phyloP scores from a whole-genome alignment of 2,888 invertebrate species.

The Xylophagus ater region DNA sequence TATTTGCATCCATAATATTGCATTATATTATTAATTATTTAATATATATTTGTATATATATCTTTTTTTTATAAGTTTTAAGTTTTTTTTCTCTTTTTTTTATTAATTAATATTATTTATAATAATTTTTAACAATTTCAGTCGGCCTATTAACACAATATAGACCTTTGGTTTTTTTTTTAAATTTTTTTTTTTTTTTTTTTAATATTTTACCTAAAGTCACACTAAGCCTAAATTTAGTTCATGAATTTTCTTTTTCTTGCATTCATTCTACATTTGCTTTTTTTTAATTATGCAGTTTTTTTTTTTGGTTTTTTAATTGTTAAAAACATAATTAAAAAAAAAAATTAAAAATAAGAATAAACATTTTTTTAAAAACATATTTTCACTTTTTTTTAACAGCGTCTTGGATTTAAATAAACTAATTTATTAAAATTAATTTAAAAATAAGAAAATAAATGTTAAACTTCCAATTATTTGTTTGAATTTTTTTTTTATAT shows the following conservation, averaged over 20 bases:
- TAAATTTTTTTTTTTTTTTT: conserved; percentile 3
- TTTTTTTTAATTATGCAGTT: background rate
- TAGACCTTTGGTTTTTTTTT: conserved; percentile 13
- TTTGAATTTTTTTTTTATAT: background rate
- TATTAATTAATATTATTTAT: conserved; percentile 12
- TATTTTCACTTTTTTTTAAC: conserved; percentile 5
- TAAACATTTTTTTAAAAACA: conserved; percentile 3
- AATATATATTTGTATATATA: no score
- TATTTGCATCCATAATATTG: no score
- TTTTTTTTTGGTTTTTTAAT: background rate
- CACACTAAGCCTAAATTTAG: background rate
- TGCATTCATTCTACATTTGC: conserved; percentile 1
- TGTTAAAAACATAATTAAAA: background rate
- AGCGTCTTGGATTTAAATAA: no score
- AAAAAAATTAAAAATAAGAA: no score
- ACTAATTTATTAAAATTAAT: no score
- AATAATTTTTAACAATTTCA: conserved; percentile 18
- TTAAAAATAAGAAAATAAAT: no score
- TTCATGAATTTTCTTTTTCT: background rate
- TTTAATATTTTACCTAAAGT: conserved; percentile 2
- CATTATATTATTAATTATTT: no score
- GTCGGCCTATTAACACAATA: conserved; percentile 18
- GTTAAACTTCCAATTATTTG: background rate
- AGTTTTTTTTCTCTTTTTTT: no score
- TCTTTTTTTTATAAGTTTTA: no score